phyloP scores from a whole-genome alignment of 2,888 invertebrate genomes.

The Sthenelais limicola region DNA sequence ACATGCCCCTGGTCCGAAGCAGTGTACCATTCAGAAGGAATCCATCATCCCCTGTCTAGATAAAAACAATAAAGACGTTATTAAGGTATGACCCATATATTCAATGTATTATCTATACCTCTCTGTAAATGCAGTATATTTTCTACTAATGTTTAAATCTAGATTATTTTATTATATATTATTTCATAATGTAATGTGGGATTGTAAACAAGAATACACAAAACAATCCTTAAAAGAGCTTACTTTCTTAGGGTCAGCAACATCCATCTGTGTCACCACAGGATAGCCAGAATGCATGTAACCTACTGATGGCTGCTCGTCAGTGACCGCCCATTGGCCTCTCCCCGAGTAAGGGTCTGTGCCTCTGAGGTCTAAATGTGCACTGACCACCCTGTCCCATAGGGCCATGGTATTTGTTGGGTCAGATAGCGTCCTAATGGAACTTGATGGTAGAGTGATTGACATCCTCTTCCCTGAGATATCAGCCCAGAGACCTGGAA shows the following conservation, averaged over 20 bases:
- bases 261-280: constrained; percentile 54
- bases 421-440: not conserved
- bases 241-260: constrained; percentile 41
- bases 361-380: constrained; percentile 21
- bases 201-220: too few relatives aligned
- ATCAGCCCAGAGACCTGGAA: constrained; percentile 23
- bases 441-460: constrained; percentile 5
- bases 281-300: constrained; percentile 59
- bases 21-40: constrained; percentile 48
- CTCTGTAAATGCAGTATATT: too few relatives aligned
- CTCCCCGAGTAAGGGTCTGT: not conserved
- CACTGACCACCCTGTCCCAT: constrained; percentile 13
- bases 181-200: too few relatives aligned
- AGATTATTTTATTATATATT: too few relatives aligned
- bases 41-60: not conserved
- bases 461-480: not conserved
- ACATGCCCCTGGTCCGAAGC: constrained; percentile 45
- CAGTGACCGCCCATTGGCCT: constrained; percentile 50
- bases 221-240: not conserved
- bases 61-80: too few relatives aligned
- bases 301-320: constrained; percentile 50
- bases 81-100: too few relatives aligned
- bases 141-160: too few relatives aligned
- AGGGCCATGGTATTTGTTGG: constrained; percentile 9
- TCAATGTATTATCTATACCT: too few relatives aligned